Evolutionary conservation across 2,113 vertebrate genomes (phyloP).

Genomic region (Bufo bufo): DNA sequence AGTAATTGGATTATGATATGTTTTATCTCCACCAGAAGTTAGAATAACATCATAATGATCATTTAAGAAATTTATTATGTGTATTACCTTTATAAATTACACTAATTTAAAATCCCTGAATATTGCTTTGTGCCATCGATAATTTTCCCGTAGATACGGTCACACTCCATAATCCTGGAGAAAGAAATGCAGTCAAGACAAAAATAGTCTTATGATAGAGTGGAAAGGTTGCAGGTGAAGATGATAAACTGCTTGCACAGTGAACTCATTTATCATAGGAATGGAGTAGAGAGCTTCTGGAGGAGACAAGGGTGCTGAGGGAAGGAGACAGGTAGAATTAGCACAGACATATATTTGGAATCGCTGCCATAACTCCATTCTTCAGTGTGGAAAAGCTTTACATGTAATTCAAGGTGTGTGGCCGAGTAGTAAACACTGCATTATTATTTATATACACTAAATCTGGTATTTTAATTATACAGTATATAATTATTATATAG

Average conservation of each 20-base stretch:
- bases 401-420: not conserved
- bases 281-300: constrained; percentile 21
- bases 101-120: not conserved
- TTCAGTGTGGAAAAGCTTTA: not conserved
- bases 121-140: not conserved
- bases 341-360: constrained; percentile 13
- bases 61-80: not conserved
- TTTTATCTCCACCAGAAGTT: not conserved
- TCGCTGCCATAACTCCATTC: not conserved
- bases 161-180: constrained; percentile 16
- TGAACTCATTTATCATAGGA: constrained; percentile 24
- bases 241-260: constrained; percentile 4
- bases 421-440: not conserved
- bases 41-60: not conserved
- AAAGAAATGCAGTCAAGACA: constrained; percentile 7
- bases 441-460: not conserved
- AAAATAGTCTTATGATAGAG: constrained; percentile 36
- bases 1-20: not conserved
- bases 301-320: not conserved
- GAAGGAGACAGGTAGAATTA: constrained; percentile 25
- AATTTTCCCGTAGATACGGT: constrained; percentile 15
- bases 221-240: constrained; percentile 35
- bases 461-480: not conserved
- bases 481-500: too few relatives aligned
- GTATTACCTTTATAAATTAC: not conserved